These are phyloP conservation scores for Ennomos fuscantarius DNA, from an alignment of 2,888 invertebrate genomes.

Conservation along the genomic window DNA sequence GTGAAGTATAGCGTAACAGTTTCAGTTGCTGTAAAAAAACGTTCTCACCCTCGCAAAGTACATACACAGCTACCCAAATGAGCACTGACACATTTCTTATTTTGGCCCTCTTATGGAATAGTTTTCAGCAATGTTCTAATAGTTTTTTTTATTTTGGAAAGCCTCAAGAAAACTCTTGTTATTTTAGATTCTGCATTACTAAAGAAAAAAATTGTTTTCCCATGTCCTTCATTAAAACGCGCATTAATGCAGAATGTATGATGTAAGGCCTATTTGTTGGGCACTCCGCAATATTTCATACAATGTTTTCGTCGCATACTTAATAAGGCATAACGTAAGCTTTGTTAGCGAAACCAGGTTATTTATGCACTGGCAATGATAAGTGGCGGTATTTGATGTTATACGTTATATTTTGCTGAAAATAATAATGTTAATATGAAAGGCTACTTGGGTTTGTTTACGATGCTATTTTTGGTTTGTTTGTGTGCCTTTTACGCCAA, in stretches of 20 bases:
- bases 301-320: slow-evolving; percentile 76
- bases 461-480: slow-evolving; percentile 14
- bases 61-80: too few relatives aligned
- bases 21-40: too few relatives aligned
- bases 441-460: slow-evolving; percentile 21
- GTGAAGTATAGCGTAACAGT: too few relatives aligned
- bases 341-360: slow-evolving; percentile 58
- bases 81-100: too few relatives aligned
- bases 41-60: too few relatives aligned
- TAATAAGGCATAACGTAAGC: slow-evolving; percentile 76
- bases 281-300: slow-evolving; percentile 61
- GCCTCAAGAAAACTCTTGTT: too few relatives aligned
- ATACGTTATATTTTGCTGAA: slow-evolving; percentile 29
- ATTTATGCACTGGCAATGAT: slow-evolving; percentile 39
- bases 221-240: slow-evolving; percentile 5
- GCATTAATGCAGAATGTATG: slow-evolving; percentile 40
- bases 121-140: too few relatives aligned
- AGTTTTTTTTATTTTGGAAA: too few relatives aligned
- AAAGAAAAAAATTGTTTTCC: slow-evolving; percentile 27
- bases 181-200: too few relatives aligned
- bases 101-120: too few relatives aligned
- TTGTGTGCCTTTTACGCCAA: not conserved
- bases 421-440: slow-evolving; percentile 16
- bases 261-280: slow-evolving; percentile 56
- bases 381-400: slow-evolving; percentile 23